A percentile compares a stretch with the other conserved stretches of the same genome.
phyloP scores from a whole-genome alignment of 1,140 invertebrate species.

The Formica selysi region DNA sequence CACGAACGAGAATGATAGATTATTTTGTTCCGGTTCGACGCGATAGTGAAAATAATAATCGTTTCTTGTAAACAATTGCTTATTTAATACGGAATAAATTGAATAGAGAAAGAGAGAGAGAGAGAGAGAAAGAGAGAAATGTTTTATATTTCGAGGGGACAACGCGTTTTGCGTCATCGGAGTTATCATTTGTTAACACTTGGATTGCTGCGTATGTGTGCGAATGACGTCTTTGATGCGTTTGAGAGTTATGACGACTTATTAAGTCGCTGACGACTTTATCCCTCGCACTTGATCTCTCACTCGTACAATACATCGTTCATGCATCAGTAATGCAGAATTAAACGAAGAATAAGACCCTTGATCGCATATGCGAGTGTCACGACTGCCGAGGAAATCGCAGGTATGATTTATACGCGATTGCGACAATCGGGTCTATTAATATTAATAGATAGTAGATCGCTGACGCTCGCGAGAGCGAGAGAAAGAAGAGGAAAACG shows the following conservation, averaged over 20 bases:
- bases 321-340: neutral
- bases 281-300: neutral
- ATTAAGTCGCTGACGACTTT: neutral
- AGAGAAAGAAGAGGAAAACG: neutral
- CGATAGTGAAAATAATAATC: conserved; percentile 5
- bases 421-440: neutral
- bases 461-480: neutral
- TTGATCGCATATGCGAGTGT: neutral
- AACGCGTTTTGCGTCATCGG: neutral
- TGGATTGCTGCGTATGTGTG: neutral
- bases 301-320: neutral
- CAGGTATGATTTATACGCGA: neutral
- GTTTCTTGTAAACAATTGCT: conserved; percentile 22
- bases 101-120: neutral
- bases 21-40: conserved; percentile 5
- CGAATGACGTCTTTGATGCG: conserved; percentile 2
- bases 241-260: neutral
- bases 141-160: neutral
- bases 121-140: neutral
- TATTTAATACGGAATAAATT: neutral
- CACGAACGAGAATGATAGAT: conserved; percentile 26
- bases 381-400: neutral
- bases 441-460: conserved; percentile 6
- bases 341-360: neutral
- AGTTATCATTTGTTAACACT: conserved; percentile 1